phyloP scores from a whole-genome alignment of 2,888 invertebrate genomes.

The Mystacides longicornis region DNA sequence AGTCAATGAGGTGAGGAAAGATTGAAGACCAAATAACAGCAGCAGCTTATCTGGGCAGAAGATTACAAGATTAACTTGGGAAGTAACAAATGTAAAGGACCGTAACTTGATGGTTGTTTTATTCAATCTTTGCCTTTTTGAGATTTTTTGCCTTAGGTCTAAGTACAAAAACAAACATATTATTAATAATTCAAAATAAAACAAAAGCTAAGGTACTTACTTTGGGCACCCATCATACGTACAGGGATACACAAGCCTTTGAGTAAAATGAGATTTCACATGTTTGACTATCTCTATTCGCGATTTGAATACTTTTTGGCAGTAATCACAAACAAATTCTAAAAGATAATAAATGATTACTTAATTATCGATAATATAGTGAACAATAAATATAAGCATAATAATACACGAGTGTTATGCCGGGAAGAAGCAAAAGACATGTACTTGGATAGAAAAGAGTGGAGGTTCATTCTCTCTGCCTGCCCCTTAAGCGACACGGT shows the following conservation, averaged over 20 bases:
- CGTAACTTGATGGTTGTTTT: too few relatives aligned
- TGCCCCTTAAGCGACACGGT: background rate
- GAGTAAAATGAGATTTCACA: conserved; percentile 17
- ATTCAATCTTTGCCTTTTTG: too few relatives aligned
- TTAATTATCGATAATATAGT: background rate
- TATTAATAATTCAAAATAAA: too few relatives aligned
- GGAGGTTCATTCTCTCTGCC: background rate
- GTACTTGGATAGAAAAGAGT: background rate
- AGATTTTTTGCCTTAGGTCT: too few relatives aligned
- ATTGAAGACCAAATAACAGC: too few relatives aligned
- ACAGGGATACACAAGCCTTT: conserved; percentile 17
- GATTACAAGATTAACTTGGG: too few relatives aligned
- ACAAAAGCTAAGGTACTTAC: conserved; percentile 12
- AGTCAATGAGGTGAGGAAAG: too few relatives aligned
- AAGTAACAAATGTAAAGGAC: too few relatives aligned
- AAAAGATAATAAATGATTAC: conserved; percentile 1
- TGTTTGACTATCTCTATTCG: conserved; percentile 13
- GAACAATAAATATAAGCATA: background rate
- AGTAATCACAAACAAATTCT: conserved; percentile 22
- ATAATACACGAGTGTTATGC: background rate
- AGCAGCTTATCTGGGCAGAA: too few relatives aligned
- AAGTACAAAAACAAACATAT: too few relatives aligned
- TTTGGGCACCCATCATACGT: conserved; percentile 18
- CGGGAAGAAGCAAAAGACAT: background rate
- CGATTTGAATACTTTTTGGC: conserved; percentile 18